Evolutionary conservation across 2,797 vertebrate genomes (phyloP).

Genomic region (Poecilia velifera): DNA sequence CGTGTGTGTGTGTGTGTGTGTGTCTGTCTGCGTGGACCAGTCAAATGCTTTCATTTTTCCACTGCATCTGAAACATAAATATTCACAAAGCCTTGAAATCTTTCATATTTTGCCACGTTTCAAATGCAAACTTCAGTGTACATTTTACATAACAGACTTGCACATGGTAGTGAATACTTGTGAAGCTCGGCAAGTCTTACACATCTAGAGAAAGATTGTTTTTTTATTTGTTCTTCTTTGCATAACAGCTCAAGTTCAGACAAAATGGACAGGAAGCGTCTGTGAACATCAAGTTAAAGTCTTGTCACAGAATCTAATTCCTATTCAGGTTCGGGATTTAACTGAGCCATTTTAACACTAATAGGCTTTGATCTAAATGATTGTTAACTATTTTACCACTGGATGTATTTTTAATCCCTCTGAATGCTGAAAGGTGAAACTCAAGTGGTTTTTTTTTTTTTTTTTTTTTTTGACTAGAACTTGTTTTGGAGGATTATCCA

Average conservation of each 20-base stretch:
- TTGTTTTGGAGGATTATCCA: neutral
- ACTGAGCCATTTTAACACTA: neutral
- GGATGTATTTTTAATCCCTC: neutral
- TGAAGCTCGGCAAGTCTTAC: neutral
- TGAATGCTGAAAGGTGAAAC: neutral
- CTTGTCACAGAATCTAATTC: neutral
- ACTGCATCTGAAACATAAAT: neutral
- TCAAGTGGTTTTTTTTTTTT: neutral
- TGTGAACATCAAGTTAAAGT: neutral
- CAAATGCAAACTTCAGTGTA: neutral
- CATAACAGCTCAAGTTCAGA: neutral
- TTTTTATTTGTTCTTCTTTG: neutral
- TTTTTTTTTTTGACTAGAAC: neutral
- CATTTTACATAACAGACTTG: neutral
- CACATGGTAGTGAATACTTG: neutral
- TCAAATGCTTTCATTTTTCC: conserved; percentile 11
- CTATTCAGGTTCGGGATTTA: neutral
- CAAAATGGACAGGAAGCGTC: neutral
- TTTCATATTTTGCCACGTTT: too few species aligned
- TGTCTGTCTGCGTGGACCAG: conserved; percentile 9
- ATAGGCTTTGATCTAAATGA: neutral
- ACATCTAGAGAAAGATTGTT: neutral
- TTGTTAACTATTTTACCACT: neutral
- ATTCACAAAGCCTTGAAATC: neutral
- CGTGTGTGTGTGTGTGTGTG: neutral